phyloP scores from a whole-genome alignment of 2,888 invertebrate species.

The Tortrix viridana region DNA sequence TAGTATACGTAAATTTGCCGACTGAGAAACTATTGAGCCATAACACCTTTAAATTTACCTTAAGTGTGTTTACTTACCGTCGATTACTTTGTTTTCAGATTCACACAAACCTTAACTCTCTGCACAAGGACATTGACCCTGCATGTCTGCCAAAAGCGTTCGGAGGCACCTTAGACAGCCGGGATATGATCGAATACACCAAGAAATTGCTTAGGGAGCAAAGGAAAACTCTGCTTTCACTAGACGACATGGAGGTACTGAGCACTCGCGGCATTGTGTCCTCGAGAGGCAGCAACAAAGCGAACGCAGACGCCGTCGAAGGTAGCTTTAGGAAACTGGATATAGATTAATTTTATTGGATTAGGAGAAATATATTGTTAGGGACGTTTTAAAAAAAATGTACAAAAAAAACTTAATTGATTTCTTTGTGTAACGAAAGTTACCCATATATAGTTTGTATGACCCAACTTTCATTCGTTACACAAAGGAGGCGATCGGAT shows the following conservation, averaged over 20 bases:
- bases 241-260: slow-evolving; percentile 87
- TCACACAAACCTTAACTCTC: slow-evolving; percentile 83
- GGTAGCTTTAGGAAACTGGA: slow-evolving; percentile 89
- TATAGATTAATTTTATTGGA: slow-evolving; percentile 78
- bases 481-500: too few relatives aligned
- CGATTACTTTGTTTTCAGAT: slow-evolving; percentile 65
- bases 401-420: too few relatives aligned
- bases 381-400: too few relatives aligned
- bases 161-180: slow-evolving; percentile 88
- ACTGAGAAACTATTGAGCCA: too few relatives aligned
- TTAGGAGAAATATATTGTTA: slow-evolving; percentile 24
- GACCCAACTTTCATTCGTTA: too few relatives aligned
- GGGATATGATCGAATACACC: slow-evolving; percentile 89
- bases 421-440: too few relatives aligned
- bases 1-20: too few relatives aligned
- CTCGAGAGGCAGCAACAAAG: slow-evolving; percentile 58
- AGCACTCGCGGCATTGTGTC: slow-evolving; percentile 84
- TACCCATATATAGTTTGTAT: too few relatives aligned
- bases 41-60: too few relatives aligned
- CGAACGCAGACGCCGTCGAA: slow-evolving; percentile 67
- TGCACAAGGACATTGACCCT: slow-evolving; percentile 84
- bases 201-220: slow-evolving; percentile 85
- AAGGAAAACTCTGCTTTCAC: slow-evolving; percentile 82
- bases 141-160: slow-evolving; percentile 88
- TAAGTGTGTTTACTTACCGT: too few relatives aligned